Base-by-base conservation (phyloP, 2,888 invertebrate genomes). In the Vanessa cardui region DNA sequence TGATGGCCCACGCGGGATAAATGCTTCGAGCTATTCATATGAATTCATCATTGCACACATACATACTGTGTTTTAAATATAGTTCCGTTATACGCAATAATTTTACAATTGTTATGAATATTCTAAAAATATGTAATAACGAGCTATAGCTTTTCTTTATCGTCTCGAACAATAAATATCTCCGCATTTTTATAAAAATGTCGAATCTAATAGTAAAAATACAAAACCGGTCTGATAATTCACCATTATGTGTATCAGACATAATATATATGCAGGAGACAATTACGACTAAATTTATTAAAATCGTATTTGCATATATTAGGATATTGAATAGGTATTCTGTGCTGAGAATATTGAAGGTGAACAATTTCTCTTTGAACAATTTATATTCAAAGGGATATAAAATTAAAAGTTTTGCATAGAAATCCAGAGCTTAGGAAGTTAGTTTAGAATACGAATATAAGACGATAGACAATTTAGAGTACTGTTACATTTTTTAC, bases 1-100 rank as follows among this genome's bases (percentile, higher is more conserved):
- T 81, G 80, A 77, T 81, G 80, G 83, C 89, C 87, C 85, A 87
- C 89, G 89, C 88, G 76, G 76, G 77, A 79, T 78, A 74, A 75
- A 80, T 77, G 78, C 12, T 21, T 39, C n/a, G 9, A 49, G 2
- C 77, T 83, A 80, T 82, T 84, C 79, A 75, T 76, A 72, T 75
- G 74, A 77, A 80, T 78, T 71, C 77, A 77, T 78, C 67, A 68
- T 18, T 56, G 20, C 47, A 45, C 52, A 71, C 69, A 4, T 9
- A 39, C 12, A 4, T 39, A 39, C 39, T 4, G 9, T 39, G 39
- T 39, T 39, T 39, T 39, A 39, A 39, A 39, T 39, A 39, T 39
- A 39, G 39, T 39, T 12, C 39, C 39, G 39, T 39, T 9, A 12
- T 39, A 12, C 12, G 0, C 39, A 39, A 4, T 12, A 12, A 26